Conservation (phyloP, 1,140 invertebrate species). For the Drosophila baimaii region DNA sequence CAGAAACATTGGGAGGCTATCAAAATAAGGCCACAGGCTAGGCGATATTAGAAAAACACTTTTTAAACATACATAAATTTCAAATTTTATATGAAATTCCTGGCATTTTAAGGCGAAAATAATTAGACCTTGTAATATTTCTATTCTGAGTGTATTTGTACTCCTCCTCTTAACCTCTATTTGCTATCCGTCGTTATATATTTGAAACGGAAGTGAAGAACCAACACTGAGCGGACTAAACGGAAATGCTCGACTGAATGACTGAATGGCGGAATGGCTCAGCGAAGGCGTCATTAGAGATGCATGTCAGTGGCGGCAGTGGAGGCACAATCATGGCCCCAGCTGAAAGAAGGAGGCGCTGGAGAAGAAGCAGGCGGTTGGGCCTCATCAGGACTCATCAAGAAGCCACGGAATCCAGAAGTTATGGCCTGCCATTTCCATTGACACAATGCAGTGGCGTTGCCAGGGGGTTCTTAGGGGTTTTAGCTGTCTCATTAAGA, state of each 20-base stretch:
- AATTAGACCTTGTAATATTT: too few species aligned
- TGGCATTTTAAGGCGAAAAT: too few species aligned
- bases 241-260: constrained; percentile 69
- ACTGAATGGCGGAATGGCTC: constrained; percentile 60
- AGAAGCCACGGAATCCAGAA: constrained; percentile 24
- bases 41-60: not conserved
- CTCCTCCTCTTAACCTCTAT: not conserved
- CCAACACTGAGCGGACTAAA: constrained; percentile 40
- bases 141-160: not conserved
- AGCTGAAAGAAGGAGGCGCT: constrained; percentile 6
- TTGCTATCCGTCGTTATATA: constrained; percentile 62
- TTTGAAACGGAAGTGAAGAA: constrained; percentile 76
- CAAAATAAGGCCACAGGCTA: not conserved
- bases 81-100: not conserved
- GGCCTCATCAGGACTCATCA: constrained; percentile 40
- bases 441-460: constrained; percentile 1
- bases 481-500: not conserved
- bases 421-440: not conserved
- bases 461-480: not conserved
- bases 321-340: constrained; percentile 13
- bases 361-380: constrained; percentile 1
- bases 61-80: not conserved
- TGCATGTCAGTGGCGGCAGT: constrained; percentile 43
- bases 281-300: constrained; percentile 69
- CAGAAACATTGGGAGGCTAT: not conserved